Evolutionary conservation across 2,888 invertebrate species (phyloP), one percentile per base, ranked within the genome.

Genomic region (Diadegma fenestrale): DNA sequence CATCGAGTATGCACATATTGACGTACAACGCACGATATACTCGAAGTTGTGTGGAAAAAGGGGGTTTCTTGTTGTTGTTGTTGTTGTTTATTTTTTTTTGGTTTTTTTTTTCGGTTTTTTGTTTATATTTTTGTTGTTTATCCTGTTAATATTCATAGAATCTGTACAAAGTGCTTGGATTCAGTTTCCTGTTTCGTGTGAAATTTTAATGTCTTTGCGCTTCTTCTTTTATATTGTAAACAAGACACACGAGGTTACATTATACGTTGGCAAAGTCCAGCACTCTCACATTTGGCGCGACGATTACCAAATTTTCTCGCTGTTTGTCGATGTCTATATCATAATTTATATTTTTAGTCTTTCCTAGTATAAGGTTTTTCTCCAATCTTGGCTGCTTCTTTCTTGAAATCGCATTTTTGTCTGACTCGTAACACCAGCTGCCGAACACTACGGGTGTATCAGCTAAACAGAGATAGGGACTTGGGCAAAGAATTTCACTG

Each of bases 121-220:
- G 37, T 73, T 81, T 88, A 78, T 87, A 89, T 86, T 87, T 82
- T 51, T 37, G 37, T 66, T 63, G 43, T 71, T 51, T 51, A 76
- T 86, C 77, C 77, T 78, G 77, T 84, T 76, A 86, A 83, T 86
- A 90, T 88, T 80, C 87, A 86, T 87, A 90, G 90, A 91, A 91
- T 90, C 92, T 93, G 93, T 93, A 93, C 93, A 93, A 93, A 93
- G 93, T 92, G 91, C 91, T 92, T 91, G 91, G 61, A 91, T 92
- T 92, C 91, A 91, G 90, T 91, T 89, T 90, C 75, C 84, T 84
- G 88, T 80, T 64, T 82, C 87, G 91, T 91, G 90, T 89, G 82
- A 86, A 84, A 83, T 87, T 79, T 64, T 80, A 86, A 89, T 87
- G 86, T 91, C 91, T 89, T 81, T 86, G 90, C 91, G 90, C 89